Evolutionary conservation across 1,140 invertebrate genomes (phyloP).

Genomic region (Danaus melanippus): DNA sequence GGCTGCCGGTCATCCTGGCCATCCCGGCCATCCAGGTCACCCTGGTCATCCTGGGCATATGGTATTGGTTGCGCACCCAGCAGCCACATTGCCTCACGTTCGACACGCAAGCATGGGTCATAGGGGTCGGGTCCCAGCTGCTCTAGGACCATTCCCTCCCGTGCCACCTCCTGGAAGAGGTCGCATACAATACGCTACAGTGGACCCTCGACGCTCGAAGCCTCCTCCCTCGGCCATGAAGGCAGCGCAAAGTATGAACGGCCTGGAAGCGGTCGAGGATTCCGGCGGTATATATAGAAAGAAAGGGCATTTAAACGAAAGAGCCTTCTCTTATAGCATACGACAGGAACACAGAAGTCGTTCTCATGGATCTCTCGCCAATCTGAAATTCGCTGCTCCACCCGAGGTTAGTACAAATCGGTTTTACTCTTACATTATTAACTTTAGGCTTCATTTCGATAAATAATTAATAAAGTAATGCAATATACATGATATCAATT

Average conservation of each 20-base stretch:
- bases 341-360: conserved; percentile 92
- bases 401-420: conserved; percentile 69
- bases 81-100: conserved; percentile 71
- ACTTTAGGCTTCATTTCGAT: not conserved
- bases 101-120: conserved; percentile 47
- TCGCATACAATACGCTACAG: conserved; percentile 74
- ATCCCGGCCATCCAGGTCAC: conserved; percentile 33
- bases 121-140: conserved; percentile 45
- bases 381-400: conserved; percentile 84
- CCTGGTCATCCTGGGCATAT: conserved; percentile 34
- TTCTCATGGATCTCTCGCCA: conserved; percentile 91
- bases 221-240: conserved; percentile 82
- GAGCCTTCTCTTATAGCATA: conserved; percentile 95
- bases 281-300: conserved; percentile 89
- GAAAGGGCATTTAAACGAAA: conserved; percentile 93
- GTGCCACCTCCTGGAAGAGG: conserved; percentile 73
- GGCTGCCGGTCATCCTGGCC: conserved; percentile 57
- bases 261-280: conserved; percentile 80
- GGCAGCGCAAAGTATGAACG: conserved; percentile 86
- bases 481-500: too few species aligned
- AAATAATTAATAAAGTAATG: too few species aligned
- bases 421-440: not conserved
- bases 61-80: conserved; percentile 70
- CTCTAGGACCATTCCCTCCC: conserved; percentile 49
- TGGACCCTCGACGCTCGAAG: conserved; percentile 80